phyloP scores from a whole-genome alignment of 1,140 invertebrate genomes.

The Hyposmocoma kahamanoa region DNA sequence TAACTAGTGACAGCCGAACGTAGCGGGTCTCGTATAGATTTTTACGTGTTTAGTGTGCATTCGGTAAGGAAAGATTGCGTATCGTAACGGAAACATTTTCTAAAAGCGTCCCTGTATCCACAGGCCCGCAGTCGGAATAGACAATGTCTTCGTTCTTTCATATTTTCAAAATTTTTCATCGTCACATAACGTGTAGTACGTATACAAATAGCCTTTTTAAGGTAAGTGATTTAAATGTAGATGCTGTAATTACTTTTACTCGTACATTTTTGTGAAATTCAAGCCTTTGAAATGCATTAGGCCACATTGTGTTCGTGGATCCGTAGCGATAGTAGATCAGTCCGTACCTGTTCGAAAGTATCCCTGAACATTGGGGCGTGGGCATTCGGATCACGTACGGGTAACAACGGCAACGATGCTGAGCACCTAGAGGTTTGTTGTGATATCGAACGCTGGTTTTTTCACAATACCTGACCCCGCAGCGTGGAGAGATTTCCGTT shows the following conservation, averaged over 20 bases:
- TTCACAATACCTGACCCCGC: constrained; percentile 56
- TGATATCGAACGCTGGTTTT: constrained; percentile 56
- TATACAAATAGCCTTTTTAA: no score
- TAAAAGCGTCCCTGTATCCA: no score
- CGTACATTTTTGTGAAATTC: no score
- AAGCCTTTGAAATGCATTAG: no score
- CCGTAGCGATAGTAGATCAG: no score
- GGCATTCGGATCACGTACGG: constrained; percentile 55
- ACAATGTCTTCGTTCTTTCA: no score
- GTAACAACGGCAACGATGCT: constrained; percentile 53
- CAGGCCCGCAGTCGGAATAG: background rate
- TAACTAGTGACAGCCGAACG: no score
- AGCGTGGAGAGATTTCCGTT: constrained; percentile 39
- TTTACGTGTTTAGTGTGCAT: constrained; percentile 57
- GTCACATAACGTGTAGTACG: no score
- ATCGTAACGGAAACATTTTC: constrained; percentile 61
- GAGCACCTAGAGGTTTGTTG: constrained; percentile 57
- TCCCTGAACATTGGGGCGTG: constrained; percentile 44
- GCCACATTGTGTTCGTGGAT: no score
- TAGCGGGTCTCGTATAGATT: constrained; percentile 54
- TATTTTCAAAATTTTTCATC: no score
- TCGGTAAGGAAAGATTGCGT: constrained; percentile 55
- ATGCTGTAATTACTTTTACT: no score
- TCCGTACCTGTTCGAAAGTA: constrained; percentile 28
- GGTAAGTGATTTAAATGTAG: no score